These are phyloP conservation scores for Achatina immaculata DNA, from an alignment of 1,140 invertebrate genomes.

Conservation along the genomic window DNA sequence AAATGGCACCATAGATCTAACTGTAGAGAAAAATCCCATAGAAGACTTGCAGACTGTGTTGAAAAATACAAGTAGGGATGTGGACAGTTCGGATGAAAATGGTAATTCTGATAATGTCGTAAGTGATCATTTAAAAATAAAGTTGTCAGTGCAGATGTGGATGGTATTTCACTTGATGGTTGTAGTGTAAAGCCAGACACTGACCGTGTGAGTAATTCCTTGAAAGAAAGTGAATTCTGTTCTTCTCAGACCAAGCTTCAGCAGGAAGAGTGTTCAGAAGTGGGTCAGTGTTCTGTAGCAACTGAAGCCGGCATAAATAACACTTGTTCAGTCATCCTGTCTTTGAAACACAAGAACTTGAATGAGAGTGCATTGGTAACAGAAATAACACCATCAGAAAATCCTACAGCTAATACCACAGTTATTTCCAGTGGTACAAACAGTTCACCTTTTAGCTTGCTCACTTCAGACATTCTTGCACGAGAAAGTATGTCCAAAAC, in stretches of 20 bases:
- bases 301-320: not conserved
- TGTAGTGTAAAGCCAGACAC: not conserved
- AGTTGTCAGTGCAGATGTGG: not conserved
- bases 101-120: not conserved
- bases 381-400: not conserved
- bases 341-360: not conserved
- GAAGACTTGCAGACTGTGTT: not conserved
- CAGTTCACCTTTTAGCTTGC: no score
- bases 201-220: not conserved
- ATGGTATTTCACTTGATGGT: not conserved
- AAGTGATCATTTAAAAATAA: not conserved
- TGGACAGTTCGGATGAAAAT: not conserved
- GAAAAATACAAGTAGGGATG: no score
- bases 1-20: not conserved
- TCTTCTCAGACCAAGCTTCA: not conserved
- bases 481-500: not conserved
- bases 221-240: not conserved
- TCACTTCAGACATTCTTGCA: not conserved
- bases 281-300: not conserved
- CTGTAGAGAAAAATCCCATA: not conserved
- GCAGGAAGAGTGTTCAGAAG: not conserved
- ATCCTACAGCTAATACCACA: no score
- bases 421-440: no score
- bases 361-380: not conserved
- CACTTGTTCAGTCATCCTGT: not conserved